Evolutionary conservation across 2,113 vertebrate species (phyloP), one percentile per base, ranked within the genome.

Genomic region (Beaufortia kweichowensis): DNA sequence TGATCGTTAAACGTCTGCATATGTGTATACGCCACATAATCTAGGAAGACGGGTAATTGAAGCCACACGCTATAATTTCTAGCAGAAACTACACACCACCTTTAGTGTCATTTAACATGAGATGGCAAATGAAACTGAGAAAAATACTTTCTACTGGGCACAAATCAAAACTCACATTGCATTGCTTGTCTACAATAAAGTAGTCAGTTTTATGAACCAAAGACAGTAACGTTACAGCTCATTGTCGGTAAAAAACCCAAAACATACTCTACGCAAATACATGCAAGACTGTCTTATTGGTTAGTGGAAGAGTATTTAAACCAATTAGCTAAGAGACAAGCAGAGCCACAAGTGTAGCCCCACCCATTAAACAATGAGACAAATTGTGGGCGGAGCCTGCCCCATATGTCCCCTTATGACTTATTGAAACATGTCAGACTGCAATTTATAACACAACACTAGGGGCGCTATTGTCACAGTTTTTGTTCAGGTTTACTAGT

Each of bases 21-120:
- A 87, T 88, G 88, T 89, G 87, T 86, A n/a, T n/a, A 87, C 73
- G 85, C 84, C 88, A 90, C 83, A 88, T 87, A 80, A 78, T 89
- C 77, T 72, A 91, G 91, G 92, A 93, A 92, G 90, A 93, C 92
- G 83, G 85, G 91, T 90, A 86, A 88, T 88, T 89, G 87, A 90
- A 88, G 90, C 86, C 78, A 88, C 88, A 83, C 88, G 89, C 87
- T 88, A 89, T 35, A 76, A 76, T 73, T 60, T 56, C 53, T 72
- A 64, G 46, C 8, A 35, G 39, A 55, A 89, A 88, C 84, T 86
- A 86, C 87, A 88, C 85, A 89, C 83, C 88, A 86, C 86, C 71
- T 60, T 69, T 63, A 86, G 86, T 85, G 85, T 88, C 81, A 89
- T 87, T 90, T 86, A 86, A 84, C 26, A 84, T 70, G 83, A 88